A percentile compares a stretch with the other conserved stretches of the same genome.
These are phyloP conservation scores for Tragelaphus buxtoni DNA, from an alignment of 2,113 vertebrate genomes.

Conservation along the genomic window DNA sequence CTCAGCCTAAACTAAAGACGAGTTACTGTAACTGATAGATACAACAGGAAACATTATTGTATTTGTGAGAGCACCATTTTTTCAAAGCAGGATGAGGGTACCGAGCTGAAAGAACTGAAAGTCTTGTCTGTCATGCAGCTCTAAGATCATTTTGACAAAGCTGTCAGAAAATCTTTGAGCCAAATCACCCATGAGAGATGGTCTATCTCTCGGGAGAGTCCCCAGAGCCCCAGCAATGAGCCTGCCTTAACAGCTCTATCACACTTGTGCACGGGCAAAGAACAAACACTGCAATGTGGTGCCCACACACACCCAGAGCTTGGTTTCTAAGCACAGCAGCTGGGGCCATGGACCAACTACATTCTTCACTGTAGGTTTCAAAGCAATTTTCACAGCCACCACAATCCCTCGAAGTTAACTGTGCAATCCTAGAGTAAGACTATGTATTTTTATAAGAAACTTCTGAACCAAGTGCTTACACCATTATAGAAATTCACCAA, in stretches of 20 bases:
- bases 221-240: neutral
- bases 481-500: neutral
- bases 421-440: neutral
- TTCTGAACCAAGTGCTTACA: neutral
- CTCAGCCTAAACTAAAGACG: neutral
- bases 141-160: neutral
- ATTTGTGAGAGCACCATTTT: neutral
- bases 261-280: neutral
- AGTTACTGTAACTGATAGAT: neutral
- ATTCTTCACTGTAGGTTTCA: neutral
- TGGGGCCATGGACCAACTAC: too few relatives aligned
- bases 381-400: neutral
- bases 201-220: neutral
- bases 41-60: neutral
- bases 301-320: neutral
- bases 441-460: neutral
- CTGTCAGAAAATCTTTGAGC: neutral
- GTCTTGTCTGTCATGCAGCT: neutral
- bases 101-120: neutral
- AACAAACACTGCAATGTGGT: accelerated
- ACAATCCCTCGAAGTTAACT: neutral
- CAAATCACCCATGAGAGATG: neutral
- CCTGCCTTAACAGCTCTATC: neutral
- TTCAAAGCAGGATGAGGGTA: too few relatives aligned
- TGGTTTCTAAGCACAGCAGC: neutral